phyloP scores from a whole-genome alignment of 2,888 invertebrate genomes.

The Seladonia tumulorum region DNA sequence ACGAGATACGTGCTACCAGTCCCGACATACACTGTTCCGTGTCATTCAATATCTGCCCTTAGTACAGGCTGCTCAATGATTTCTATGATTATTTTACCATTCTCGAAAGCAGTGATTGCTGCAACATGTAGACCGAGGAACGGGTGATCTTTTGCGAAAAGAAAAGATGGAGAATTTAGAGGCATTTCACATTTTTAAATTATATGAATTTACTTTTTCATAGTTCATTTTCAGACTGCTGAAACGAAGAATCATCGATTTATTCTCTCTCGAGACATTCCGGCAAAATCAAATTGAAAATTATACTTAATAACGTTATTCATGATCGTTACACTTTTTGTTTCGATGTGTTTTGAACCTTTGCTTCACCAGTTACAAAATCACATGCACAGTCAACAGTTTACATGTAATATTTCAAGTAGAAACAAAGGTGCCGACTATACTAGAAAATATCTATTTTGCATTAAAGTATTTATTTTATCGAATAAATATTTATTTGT shows the following conservation, averaged over 20 bases:
- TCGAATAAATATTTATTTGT: no score
- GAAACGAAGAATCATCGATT: not conserved
- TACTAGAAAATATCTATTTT: no score
- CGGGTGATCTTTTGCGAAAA: not conserved
- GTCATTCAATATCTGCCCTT: conserved; percentile 36
- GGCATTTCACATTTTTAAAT: not conserved
- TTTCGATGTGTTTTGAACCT: no score
- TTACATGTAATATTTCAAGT: no score
- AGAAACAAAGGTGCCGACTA: no score
- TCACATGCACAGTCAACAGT: not conserved
- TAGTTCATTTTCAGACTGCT: not conserved
- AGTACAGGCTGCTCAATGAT: conserved; percentile 16
- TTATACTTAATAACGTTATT: no score
- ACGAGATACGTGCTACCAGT: conserved; percentile 35
- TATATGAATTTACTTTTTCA: not conserved
- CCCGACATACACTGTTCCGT: conserved; percentile 31
- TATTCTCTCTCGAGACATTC: not conserved
- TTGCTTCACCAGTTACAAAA: not conserved
- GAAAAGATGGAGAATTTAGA: not conserved
- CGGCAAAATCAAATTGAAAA: no score
- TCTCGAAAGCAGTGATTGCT: not conserved
- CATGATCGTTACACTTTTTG: no score
- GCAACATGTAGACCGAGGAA: not conserved
- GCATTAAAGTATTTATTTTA: no score
- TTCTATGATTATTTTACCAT: not conserved